Conservation (phyloP, 2,113 vertebrate species). For the Leucoraja erinaceus region DNA sequence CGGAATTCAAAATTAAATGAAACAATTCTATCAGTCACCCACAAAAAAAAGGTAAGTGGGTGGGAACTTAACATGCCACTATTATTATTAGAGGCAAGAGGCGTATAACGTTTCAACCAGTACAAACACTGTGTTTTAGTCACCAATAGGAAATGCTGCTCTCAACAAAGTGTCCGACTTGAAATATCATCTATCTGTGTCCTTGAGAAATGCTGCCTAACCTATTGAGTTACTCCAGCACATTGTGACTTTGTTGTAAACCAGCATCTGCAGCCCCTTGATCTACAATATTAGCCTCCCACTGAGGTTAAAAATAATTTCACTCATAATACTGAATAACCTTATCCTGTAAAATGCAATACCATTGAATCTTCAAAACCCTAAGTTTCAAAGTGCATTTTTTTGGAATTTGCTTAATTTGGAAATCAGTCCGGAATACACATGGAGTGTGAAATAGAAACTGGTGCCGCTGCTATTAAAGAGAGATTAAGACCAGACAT, state of each 20-base stretch:
- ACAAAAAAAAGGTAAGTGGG: too few relatives aligned
- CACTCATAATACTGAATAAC: not conserved
- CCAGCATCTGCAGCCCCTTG: too few relatives aligned
- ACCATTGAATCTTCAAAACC: not conserved
- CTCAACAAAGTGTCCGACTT: not conserved
- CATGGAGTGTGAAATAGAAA: not conserved
- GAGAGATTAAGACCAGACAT: not conserved
- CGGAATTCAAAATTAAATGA: not conserved
- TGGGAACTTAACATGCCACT: not conserved
- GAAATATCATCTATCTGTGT: too few relatives aligned
- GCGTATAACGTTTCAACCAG: not conserved
- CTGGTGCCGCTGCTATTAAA: not conserved
- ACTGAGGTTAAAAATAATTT: not conserved
- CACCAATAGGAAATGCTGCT: not conserved
- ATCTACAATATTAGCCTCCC: not conserved
- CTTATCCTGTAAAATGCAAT: not conserved
- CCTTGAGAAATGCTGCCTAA: too few relatives aligned
- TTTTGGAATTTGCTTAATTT: not conserved
- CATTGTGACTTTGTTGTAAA: too few relatives aligned
- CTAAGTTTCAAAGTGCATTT: not conserved
- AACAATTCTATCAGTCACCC: not conserved
- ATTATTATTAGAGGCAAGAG: not conserved
- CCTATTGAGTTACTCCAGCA: too few relatives aligned
- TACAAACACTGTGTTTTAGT: not conserved
- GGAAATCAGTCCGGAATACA: not conserved